These are phyloP conservation scores for Paramuricea clavata DNA, from an alignment of 92 coral and sea anemone genomes.

Conservation along the genomic window DNA sequence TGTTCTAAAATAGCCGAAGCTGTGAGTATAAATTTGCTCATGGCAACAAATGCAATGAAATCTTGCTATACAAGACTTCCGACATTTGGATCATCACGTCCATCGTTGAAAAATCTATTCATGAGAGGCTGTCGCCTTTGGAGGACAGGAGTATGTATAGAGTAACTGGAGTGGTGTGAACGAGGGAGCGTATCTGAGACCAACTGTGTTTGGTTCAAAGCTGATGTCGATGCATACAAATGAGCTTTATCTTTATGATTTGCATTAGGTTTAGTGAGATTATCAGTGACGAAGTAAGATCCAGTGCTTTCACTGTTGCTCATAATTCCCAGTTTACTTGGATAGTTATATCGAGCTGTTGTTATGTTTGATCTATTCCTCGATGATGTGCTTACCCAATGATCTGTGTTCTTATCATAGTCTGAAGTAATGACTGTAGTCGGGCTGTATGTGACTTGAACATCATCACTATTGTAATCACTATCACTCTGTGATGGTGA, in stretches of 20 bases:
- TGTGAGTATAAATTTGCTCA: neutral
- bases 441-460: conserved; percentile 22
- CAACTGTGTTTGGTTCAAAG: conserved; percentile 3
- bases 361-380: conserved; percentile 32
- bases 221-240: conserved; percentile 37
- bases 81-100: conserved; percentile 1
- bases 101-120: conserved; percentile 34
- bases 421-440: conserved; percentile 5
- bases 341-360: conserved; percentile 23
- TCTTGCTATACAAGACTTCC: conserved; percentile 23
- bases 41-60: neutral
- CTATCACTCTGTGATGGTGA: conserved; percentile 33
- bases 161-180: conserved; percentile 36
- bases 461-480: conserved; percentile 36
- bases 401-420: conserved; percentile 6
- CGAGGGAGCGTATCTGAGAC: conserved; percentile 18
- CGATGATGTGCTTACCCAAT: conserved; percentile 9
- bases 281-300: conserved; percentile 23
- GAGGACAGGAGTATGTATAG: neutral
- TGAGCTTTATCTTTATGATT: neutral
- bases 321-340: conserved; percentile 50
- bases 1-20: neutral
- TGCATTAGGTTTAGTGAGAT: neutral
- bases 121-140: conserved; percentile 13
- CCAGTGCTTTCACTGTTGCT: conserved; percentile 43